Evolutionary conservation across 2,113 vertebrate genomes (phyloP), one percentile per base, ranked within the genome.

Genomic region (Andinoacara biseriatus): DNA sequence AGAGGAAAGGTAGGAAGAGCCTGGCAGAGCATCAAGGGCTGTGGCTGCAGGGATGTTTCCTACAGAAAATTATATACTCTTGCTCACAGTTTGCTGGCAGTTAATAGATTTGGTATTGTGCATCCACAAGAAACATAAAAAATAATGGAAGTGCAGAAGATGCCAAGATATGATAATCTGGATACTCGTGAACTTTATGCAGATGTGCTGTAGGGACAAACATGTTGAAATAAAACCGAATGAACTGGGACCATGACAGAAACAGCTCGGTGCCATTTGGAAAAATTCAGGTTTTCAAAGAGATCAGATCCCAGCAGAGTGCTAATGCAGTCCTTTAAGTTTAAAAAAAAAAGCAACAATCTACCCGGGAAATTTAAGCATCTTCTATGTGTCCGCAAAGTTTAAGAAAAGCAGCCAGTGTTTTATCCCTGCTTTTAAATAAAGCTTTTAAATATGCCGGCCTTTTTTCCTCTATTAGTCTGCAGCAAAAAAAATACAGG

Each of bases 71-170:
- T 76, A 76, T 58, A 76, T 3, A 76, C 59, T 58, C 57, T 18
- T 10, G 56, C 35, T 29, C 10, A n/a, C 56, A 43, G 56, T 58
- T 76, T 43, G 33, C 74, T 76, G 74, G 56, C 74, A 59, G 74
- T 58, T 76, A 46, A 38, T 9, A 2, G 57, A 46, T 76, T 59
- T 43, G 18, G 57, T 43, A 31, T 76, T 54, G 67, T 46, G n/a
- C 67, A 72, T 52, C 67, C 67, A 59, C 74, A 76, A 76, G 57
- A 59, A 76, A 76, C 57, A 76, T 26, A 59, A 76, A 59, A 76
- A 58, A 76, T 58, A 58, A 58, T 24, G 31, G 72, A 76, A 58
- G 1, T 58, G 74, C 22, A 14, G 74, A 38, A 5, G 22, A 75
- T 0, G 10, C 56, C 74, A 76, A 59, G 56, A 76, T 46, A 24